Percentiles rank a stretch among this genome's conserved stretches.
phyloP scores from a whole-genome alignment of 2,113 vertebrate genomes.

The Pseudorectes ferrugineus region DNA sequence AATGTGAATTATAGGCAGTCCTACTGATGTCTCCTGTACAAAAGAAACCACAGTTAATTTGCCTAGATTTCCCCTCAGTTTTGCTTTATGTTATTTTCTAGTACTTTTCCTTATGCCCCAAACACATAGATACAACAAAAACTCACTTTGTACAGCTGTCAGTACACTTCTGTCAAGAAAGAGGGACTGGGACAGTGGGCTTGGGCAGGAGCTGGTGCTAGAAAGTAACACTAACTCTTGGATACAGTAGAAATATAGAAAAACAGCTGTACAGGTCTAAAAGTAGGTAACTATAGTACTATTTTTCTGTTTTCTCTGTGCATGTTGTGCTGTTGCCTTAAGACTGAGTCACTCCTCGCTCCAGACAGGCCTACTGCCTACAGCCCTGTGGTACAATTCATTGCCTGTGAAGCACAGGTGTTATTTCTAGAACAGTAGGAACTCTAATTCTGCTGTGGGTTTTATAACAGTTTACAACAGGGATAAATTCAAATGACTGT shows the following conservation, averaged over 20 bases:
- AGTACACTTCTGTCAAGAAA: rapidly evolving
- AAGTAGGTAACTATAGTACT: neutral
- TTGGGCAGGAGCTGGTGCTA: neutral
- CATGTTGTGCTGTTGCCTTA: neutral
- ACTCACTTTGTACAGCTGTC: neutral
- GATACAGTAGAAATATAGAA: neutral
- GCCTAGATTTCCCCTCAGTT: neutral
- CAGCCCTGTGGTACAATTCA: neutral
- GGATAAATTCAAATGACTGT: neutral
- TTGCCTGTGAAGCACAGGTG: neutral
- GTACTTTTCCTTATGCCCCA: neutral
- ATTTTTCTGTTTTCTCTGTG: neutral
- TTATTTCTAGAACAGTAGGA: neutral
- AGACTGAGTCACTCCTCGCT: neutral
- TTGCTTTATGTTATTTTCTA: neutral
- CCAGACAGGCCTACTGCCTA: neutral
- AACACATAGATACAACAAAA: neutral
- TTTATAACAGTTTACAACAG: neutral
- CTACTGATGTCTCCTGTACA: neutral
- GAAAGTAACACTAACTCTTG: neutral
- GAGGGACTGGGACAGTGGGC: neutral
- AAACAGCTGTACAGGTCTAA: neutral
- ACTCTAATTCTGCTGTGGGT: neutral
- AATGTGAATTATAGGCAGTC: neutral
- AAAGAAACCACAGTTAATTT: neutral